Conservation (phyloP, 2,888 invertebrate genomes). For the Pollenia griseotomentosa region DNA sequence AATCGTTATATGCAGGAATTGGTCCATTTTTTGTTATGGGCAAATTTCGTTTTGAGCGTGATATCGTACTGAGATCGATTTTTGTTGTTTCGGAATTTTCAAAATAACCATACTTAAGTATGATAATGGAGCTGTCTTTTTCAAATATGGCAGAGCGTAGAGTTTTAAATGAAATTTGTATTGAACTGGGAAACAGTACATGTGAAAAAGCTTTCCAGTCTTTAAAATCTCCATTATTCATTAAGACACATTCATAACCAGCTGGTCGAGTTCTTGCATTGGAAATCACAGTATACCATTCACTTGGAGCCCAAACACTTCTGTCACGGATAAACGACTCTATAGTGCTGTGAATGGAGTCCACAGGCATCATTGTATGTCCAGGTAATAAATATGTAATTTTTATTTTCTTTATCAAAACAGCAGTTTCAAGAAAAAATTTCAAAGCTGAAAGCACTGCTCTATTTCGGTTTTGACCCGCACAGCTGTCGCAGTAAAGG, state of each 20-base stretch:
- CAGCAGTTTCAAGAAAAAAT: conserved; percentile 35
- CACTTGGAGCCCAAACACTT: too few species aligned
- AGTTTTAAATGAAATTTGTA: conserved; percentile 13
- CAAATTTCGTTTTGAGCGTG: conserved; percentile 37
- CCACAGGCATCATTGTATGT: too few species aligned
- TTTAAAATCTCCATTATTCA: conserved; percentile 26
- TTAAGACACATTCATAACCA: conserved; percentile 18
- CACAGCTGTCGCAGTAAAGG: too few species aligned
- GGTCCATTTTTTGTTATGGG: conserved; percentile 28
- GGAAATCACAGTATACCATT: conserved; percentile 38
- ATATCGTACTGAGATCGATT: conserved; percentile 25
- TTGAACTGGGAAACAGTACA: conserved; percentile 22
- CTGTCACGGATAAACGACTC: too few species aligned
- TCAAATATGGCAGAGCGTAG: conserved; percentile 25
- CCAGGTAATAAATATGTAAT: too few species aligned
- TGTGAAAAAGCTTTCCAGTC: conserved; percentile 16
- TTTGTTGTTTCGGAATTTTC: conserved; percentile 24
- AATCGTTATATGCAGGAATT: conserved; percentile 11
- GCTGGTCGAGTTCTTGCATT: conserved; percentile 46
- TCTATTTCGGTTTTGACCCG: conserved; percentile 21
- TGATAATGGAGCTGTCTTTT: conserved; percentile 4
- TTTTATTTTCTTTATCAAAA: background rate
- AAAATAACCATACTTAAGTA: conserved; percentile 36
- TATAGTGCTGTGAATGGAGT: too few species aligned
- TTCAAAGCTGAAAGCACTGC: conserved; percentile 27